Conservation (phyloP, 2,113 vertebrate species). For the Reinhardtius hippoglossoides region DNA sequence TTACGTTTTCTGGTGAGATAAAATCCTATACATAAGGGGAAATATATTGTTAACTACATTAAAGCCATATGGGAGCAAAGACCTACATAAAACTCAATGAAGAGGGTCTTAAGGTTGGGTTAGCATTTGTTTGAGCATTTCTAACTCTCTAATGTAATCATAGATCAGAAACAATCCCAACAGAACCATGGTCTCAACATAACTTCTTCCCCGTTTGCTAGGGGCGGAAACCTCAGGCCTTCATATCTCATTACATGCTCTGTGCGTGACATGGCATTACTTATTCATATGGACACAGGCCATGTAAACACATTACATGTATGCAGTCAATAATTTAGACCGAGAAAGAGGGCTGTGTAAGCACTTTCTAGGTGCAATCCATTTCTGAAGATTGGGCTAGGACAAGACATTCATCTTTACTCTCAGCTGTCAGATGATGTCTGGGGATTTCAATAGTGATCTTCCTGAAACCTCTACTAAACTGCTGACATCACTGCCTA, state of each 20-base stretch:
- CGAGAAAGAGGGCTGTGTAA: conserved; percentile 24
- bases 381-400: conserved; percentile 31
- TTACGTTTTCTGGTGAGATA: too few species aligned
- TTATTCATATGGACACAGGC: conserved; percentile 61
- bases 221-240: background rate
- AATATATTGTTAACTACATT: too few species aligned
- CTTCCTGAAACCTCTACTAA: background rate
- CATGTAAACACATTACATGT: conserved; percentile 70
- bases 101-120: too few species aligned
- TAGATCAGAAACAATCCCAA: background rate
- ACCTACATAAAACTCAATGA: too few species aligned
- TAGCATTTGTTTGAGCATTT: background rate
- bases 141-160: background rate
- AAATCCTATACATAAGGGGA: too few species aligned
- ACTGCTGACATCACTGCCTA: background rate
- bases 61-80: too few species aligned
- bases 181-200: background rate
- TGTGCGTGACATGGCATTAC: conserved; percentile 44
- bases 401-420: conserved; percentile 1
- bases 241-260: conserved; percentile 32
- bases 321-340: conserved; percentile 69
- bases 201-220: background rate
- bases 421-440: conserved; percentile 25
- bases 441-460: conserved; percentile 1
- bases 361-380: conserved; percentile 49